phyloP scores from a whole-genome alignment of 2,888 invertebrate genomes.

The Perizoma affinitatum region DNA sequence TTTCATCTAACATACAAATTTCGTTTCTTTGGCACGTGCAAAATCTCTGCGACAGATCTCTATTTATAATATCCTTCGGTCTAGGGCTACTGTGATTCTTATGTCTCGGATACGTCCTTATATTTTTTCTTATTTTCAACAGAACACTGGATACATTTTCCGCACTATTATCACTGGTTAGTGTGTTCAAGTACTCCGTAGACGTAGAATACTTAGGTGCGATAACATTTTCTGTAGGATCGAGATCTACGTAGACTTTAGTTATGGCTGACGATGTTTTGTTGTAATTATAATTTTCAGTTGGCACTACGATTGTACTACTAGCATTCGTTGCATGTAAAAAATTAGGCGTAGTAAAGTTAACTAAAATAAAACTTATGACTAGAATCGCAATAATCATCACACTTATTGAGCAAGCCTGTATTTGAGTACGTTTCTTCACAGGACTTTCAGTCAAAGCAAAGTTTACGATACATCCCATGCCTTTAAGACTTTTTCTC shows the following conservation, averaged over 20 bases:
- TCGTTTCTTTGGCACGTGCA: conserved; percentile 83
- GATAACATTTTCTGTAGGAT: conserved; percentile 41
- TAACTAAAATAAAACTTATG: conserved; percentile 79
- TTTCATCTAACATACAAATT: conserved; percentile 86
- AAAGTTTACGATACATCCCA: conserved; percentile 76
- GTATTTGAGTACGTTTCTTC: conserved; percentile 78
- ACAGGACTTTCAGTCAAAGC: conserved; percentile 72
- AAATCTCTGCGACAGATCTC: conserved; percentile 71
- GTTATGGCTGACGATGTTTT: conserved; percentile 63
- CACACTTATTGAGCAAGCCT: conserved; percentile 82
- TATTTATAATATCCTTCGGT: conserved; percentile 66
- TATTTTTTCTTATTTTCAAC: conserved; percentile 73
- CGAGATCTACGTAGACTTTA: conserved; percentile 53
- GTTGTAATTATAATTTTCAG: conserved; percentile 55
- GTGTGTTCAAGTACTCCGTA: conserved; percentile 42
- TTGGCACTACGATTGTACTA: conserved; percentile 80
- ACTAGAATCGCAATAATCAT: conserved; percentile 80
- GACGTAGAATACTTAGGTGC: conserved; percentile 50
- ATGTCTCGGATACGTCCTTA: conserved; percentile 71
- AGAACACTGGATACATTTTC: conserved; percentile 57
- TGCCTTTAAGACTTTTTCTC: conserved; percentile 75
- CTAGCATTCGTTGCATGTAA: conserved; percentile 61
- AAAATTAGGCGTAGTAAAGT: conserved; percentile 75
- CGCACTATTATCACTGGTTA: conserved; percentile 54
- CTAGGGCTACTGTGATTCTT: conserved; percentile 53